phyloP scores from a whole-genome alignment of 2,888 invertebrate genomes.

The Tigriopus californicus region DNA sequence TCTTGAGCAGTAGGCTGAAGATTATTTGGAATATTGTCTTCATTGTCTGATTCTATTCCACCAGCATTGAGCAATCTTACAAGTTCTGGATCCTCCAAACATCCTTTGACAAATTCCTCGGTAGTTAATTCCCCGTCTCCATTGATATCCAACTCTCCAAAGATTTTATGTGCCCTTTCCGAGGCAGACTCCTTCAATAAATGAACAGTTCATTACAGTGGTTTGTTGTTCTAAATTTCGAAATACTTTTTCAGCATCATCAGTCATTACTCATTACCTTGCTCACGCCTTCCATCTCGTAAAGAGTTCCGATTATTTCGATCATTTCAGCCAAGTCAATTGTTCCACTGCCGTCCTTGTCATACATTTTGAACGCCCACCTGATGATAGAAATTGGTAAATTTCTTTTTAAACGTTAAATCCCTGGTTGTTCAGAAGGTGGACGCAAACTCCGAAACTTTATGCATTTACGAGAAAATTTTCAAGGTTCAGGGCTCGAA shows the following conservation, averaged over 20 bases:
- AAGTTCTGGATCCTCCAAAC: constrained; percentile 6
- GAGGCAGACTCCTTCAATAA: background rate
- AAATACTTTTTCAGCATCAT: no score
- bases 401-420: background rate
- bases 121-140: background rate
- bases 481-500: no score
- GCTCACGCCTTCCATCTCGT: constrained; percentile 1
- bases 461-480: no score
- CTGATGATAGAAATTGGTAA: background rate
- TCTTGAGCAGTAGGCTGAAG: background rate
- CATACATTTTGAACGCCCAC: constrained; percentile 13
- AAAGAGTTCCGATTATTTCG: constrained; percentile 4
- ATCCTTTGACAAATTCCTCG: constrained; percentile 10
- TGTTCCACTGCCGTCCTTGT: constrained; percentile 10
- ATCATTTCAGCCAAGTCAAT: constrained; percentile 10
- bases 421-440: background rate
- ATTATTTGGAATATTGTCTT: background rate
- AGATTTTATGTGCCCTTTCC: background rate
- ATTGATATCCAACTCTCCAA: constrained; percentile 6
- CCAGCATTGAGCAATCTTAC: background rate
- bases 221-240: no score
- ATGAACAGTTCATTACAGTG: background rate
- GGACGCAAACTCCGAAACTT: no score
- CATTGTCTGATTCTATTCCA: background rate
- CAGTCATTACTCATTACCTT: no score